Conservation (phyloP, 2,797 vertebrate species). For the Coreius guichenoti region DNA sequence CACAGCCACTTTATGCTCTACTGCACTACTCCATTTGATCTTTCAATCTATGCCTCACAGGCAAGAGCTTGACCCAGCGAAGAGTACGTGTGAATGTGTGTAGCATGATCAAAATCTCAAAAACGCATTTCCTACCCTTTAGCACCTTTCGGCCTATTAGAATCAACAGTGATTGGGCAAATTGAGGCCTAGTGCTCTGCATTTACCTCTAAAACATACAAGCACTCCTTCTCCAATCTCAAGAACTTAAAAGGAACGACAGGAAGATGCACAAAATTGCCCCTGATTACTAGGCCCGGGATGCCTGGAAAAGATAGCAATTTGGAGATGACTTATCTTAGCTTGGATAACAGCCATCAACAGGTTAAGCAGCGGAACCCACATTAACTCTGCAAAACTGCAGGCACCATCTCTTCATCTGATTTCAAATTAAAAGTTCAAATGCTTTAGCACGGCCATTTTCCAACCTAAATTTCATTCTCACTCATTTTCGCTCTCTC, state of each 20-base stretch:
- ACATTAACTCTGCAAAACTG: constrained; percentile 33
- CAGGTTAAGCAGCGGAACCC: constrained; percentile 41
- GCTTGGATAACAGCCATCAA: constrained; percentile 36
- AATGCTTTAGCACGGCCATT: constrained; percentile 28
- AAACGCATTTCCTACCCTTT: constrained; percentile 20
- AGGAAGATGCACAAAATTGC: constrained; percentile 30
- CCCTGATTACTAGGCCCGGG: constrained; percentile 29
- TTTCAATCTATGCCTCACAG: constrained; percentile 43
- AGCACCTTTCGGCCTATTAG: neutral
- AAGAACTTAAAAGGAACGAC: constrained; percentile 35
- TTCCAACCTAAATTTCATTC: constrained; percentile 32
- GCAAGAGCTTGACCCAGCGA: constrained; percentile 22
- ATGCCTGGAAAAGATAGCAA: constrained; percentile 31
- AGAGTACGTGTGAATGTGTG: neutral
- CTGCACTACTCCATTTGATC: constrained; percentile 36
- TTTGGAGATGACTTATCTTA: constrained; percentile 45
- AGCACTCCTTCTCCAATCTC: constrained; percentile 29
- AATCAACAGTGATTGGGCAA: constrained; percentile 9
- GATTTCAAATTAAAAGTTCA: constrained; percentile 44
- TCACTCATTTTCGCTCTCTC: neutral
- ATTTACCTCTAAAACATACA: constrained; percentile 32
- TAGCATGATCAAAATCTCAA: neutral
- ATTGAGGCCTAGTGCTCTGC: constrained; percentile 18
- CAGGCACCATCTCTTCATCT: constrained; percentile 21
- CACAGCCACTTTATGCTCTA: constrained; percentile 41